A percentile compares a stretch with the other conserved stretches of the same genome.
phyloP scores from a whole-genome alignment of 1,140 invertebrate species.

The Drosophila ananassae region DNA sequence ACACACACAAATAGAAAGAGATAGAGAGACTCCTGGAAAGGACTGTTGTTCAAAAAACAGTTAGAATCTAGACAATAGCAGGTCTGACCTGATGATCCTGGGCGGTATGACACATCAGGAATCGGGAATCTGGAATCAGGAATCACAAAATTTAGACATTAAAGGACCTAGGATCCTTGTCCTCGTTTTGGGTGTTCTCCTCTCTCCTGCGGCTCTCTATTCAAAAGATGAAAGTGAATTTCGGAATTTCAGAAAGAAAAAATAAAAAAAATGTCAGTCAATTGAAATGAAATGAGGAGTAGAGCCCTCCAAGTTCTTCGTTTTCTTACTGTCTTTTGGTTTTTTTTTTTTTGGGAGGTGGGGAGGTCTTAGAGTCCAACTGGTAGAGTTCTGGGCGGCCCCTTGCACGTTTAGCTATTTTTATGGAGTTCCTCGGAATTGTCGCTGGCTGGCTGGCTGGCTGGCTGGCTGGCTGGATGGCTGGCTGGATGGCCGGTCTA shows the following conservation, averaged over 20 bases:
- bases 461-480: neutral
- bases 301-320: neutral
- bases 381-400: slow-evolving; percentile 65
- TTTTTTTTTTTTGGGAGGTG: neutral
- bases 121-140: neutral
- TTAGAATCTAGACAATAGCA: slow-evolving; percentile 63
- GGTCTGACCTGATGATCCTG: slow-evolving; percentile 45
- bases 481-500: slow-evolving; percentile 2
- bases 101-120: slow-evolving; percentile 78
- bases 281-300: slow-evolving; percentile 61
- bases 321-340: neutral
- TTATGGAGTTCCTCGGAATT: slow-evolving; percentile 78
- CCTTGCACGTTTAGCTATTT: slow-evolving; percentile 76
- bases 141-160: slow-evolving; percentile 63
- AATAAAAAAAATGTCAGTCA: slow-evolving; percentile 53
- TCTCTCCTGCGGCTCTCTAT: slow-evolving; percentile 51
- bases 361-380: neutral
- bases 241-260: slow-evolving; percentile 1
- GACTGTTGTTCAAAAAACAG: slow-evolving; percentile 29
- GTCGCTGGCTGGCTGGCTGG: slow-evolving; percentile 31
- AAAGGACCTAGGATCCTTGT: slow-evolving; percentile 33
- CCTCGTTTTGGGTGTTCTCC: slow-evolving; percentile 40
- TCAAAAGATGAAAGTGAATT: slow-evolving; percentile 80
- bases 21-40: neutral
- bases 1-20: neutral